Evolutionary conservation across 2,113 vertebrate species (phyloP), one percentile per base, ranked within the genome.

Genomic region (Cyprinus carpio): DNA sequence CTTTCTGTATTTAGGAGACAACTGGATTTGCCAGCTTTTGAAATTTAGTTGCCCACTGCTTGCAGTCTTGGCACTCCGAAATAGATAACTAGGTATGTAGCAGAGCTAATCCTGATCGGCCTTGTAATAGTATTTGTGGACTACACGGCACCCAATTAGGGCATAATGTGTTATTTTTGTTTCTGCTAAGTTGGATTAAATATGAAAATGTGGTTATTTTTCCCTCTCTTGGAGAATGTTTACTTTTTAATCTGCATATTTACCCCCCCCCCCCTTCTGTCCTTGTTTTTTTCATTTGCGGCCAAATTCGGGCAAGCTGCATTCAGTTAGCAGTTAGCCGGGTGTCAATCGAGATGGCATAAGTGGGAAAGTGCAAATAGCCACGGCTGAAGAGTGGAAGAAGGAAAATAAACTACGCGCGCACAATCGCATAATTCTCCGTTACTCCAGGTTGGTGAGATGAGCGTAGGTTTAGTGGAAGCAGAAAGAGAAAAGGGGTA

Each of bases 1-100:
- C 94, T 95, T 95, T 94, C 94, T 95, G 95, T 94, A 95, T 95
- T 95, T 95, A 94, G 94, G 94, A 94, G 95, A 95, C 95, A 95
- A 95, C 95, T 95, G 95, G 95, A 95, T 95, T 95, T 95, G 93
- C 94, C 94, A 95, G 95, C 94, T 95, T 95, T 95, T 94, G 93
- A 95, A 94, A 94, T 94, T 90, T 93, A 95, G 93, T 95, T 95
- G 94, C 95, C 94, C 94, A 95, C 93, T 95, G 93, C 95, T 94
- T 89, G 93, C 93, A 94, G 94, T 92, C 94, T 94, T 95, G 94
- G 94, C 94, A 94, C 93, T 94, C 92, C 71, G 89, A 91, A 93
- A 95, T 94, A 95, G 94, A 95, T 94, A 95, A 95, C 95, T 95
- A 95, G 95, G 93, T 95, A 93, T 93, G 94, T 93, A 94, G 92